These are phyloP conservation scores for Aphelocoma coerulescens DNA, from an alignment of 2,113 vertebrate species.

Conservation along the genomic window DNA sequence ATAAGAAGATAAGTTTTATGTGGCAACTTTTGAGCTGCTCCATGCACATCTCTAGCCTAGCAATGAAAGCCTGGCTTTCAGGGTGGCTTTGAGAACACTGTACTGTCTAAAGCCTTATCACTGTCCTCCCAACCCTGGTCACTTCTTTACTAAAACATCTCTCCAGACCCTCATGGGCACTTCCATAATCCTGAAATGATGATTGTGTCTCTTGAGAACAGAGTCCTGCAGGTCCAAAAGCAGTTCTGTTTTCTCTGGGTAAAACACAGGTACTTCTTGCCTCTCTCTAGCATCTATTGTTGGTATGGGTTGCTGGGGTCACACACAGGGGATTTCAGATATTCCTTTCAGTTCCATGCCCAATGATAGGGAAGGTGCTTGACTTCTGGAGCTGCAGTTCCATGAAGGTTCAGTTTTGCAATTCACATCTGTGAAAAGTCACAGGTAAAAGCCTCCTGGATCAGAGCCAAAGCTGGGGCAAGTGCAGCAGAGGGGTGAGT, in stretches of 20 bases:
- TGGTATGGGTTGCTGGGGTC: neutral
- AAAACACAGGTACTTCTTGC: neutral
- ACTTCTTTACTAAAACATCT: neutral
- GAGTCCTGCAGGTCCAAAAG: neutral
- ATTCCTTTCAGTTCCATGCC: neutral
- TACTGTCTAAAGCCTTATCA: neutral
- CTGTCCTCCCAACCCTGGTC: neutral
- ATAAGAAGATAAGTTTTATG: neutral
- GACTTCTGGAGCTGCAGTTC: neutral
- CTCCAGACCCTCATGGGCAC: neutral
- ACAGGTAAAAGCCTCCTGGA: neutral
- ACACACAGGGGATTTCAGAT: neutral
- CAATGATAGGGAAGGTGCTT: neutral
- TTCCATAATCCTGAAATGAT: neutral
- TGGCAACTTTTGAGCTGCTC: neutral
- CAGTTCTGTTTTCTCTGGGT: neutral
- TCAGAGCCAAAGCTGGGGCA: neutral
- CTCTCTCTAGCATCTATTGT: neutral
- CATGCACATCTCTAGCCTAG: fast-evolving
- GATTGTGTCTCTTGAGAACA: neutral
- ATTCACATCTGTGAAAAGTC: neutral
- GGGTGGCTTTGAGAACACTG: neutral
- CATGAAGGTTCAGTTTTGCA: neutral
- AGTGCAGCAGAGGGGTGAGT: neutral
- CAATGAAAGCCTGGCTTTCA: neutral